These are phyloP conservation scores for Drosophila acutilabella DNA, from an alignment of 2,888 invertebrate genomes.

Conservation along the genomic window DNA sequence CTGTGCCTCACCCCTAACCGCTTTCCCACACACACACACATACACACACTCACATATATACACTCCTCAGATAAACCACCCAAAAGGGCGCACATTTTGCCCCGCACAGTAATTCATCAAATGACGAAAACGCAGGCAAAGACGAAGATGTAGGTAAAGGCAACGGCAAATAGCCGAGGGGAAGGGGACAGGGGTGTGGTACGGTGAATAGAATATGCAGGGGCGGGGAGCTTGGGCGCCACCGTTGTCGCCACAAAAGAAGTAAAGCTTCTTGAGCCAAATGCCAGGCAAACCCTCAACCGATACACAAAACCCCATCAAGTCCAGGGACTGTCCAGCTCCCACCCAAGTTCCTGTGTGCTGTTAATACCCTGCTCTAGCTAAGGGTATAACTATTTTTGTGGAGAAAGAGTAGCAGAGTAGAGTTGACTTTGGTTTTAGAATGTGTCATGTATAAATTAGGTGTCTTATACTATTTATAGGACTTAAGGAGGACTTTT, in stretches of 20 bases:
- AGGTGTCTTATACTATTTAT: too few relatives aligned
- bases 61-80: slow-evolving; percentile 25
- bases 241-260: slow-evolving; percentile 71
- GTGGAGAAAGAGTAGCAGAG: background rate
- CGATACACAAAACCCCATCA: slow-evolving; percentile 31
- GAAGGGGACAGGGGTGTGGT: slow-evolving; percentile 28
- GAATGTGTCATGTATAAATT: too few relatives aligned
- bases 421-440: too few relatives aligned
- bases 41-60: slow-evolving; percentile 14
- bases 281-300: slow-evolving; percentile 33
- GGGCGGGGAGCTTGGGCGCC: slow-evolving; percentile 53
- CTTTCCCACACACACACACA: slow-evolving; percentile 34
- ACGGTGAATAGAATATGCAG: background rate
- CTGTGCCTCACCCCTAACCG: background rate
- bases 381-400: slow-evolving; percentile 27
- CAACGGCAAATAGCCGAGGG: slow-evolving; percentile 50
- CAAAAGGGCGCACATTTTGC: slow-evolving; percentile 75
- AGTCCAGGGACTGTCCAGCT: slow-evolving; percentile 71
- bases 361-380: slow-evolving; percentile 29
- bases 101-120: slow-evolving; percentile 83
- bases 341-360: slow-evolving; percentile 46
- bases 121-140: slow-evolving; percentile 71
- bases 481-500: too few relatives aligned
- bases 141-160: slow-evolving; percentile 48
- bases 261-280: slow-evolving; percentile 76